Evolutionary conservation across 2,113 vertebrate species (phyloP).

Genomic region (Calyptomena viridis): DNA sequence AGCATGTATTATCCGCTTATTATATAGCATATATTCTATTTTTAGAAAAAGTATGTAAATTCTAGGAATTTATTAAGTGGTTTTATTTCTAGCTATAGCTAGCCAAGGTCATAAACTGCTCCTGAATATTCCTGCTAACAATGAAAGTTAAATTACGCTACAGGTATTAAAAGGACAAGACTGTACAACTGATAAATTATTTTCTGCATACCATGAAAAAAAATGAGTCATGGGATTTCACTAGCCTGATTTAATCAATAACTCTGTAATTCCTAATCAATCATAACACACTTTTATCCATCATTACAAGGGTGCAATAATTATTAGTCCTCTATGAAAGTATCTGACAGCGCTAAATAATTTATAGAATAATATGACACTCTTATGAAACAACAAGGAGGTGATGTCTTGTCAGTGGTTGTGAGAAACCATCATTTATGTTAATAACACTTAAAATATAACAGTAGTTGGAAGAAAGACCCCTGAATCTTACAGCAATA

Average conservation of each 20-base stretch:
- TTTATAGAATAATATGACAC: neutral
- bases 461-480: neutral
- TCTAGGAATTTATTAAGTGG: neutral
- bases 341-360: neutral
- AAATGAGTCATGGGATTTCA: neutral
- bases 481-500: neutral
- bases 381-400: neutral
- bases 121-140: neutral
- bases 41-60: neutral
- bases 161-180: conserved; percentile 12
- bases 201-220: conserved; percentile 23
- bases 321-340: neutral
- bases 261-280: neutral
- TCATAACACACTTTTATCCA: neutral
- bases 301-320: neutral
- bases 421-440: neutral
- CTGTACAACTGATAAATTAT: neutral
- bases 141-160: neutral
- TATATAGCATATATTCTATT: neutral
- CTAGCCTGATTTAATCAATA: conserved; percentile 23
- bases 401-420: neutral
- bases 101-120: conserved; percentile 25
- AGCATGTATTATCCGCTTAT: neutral
- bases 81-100: conserved; percentile 3
- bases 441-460: neutral